Conservation (phyloP, 2,888 invertebrate species). For the Cyrtodaria siliqua region DNA sequence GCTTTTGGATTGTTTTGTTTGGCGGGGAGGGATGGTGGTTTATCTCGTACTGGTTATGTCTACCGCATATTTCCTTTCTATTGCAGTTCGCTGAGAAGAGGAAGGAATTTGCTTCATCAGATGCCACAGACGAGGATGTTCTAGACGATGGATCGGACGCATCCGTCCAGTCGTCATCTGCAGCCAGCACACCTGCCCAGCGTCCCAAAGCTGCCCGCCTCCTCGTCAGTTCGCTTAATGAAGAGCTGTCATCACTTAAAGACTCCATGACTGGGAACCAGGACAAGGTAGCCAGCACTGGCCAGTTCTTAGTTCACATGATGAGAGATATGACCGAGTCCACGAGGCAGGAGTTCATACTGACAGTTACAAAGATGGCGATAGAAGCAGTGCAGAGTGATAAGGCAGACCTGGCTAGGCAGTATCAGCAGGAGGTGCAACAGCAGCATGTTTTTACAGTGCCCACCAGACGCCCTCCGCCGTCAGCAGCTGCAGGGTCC, state of each 20-base stretch:
- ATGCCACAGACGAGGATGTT: neutral
- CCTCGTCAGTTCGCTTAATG: conserved; percentile 14
- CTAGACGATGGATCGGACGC: neutral
- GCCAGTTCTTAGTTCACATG: conserved; percentile 41
- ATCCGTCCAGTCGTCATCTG: neutral
- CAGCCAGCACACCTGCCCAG: neutral
- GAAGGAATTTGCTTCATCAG: neutral
- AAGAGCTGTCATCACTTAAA: conserved; percentile 16
- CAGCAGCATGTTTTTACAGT: too few species aligned
- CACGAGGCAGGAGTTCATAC: conserved; percentile 25
- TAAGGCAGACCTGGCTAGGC: too few species aligned
- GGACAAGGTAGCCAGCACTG: conserved; percentile 21
- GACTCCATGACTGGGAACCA: conserved; percentile 17
- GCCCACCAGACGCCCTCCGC: conserved; percentile 1
- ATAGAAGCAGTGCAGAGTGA: neutral
- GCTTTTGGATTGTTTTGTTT: too few species aligned
- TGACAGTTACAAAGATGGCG: conserved; percentile 22
- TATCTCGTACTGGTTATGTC: neutral
- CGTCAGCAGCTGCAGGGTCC: conserved; percentile 7
- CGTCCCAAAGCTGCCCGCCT: conserved; percentile 32
- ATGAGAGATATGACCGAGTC: conserved; percentile 27
- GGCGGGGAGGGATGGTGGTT: too few species aligned
- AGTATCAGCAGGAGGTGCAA: too few species aligned
- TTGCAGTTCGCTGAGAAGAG: conserved; percentile 15
- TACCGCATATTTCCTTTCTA: too few species aligned